Evolutionary conservation across 2,797 vertebrate species (phyloP).

Genomic region (Myripristis murdjan): DNA sequence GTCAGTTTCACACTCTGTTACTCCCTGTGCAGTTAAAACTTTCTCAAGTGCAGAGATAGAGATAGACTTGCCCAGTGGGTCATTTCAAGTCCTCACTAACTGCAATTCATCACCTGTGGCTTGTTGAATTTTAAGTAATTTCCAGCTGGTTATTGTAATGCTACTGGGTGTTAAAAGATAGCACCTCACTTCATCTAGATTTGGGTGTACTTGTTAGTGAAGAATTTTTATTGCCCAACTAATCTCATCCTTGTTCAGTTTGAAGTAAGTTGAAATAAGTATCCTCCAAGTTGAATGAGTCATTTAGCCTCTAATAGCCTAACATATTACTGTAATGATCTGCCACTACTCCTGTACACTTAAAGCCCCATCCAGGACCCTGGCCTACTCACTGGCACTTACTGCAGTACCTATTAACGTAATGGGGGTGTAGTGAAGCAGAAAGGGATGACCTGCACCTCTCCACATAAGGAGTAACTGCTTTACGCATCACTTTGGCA

Average conservation of each 20-base stretch:
- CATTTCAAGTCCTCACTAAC: slow-evolving; percentile 31
- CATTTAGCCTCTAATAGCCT: slow-evolving; percentile 60
- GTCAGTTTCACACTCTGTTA: slow-evolving; percentile 36
- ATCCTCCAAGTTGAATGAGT: slow-evolving; percentile 35
- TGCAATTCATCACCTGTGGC: slow-evolving; percentile 1
- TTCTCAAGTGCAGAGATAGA: slow-evolving; percentile 50
- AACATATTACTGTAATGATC: slow-evolving; percentile 59
- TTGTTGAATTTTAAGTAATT: slow-evolving; percentile 31
- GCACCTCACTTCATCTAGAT: slow-evolving; percentile 15
- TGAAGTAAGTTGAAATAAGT: slow-evolving; percentile 33
- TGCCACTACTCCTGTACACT: slow-evolving; percentile 20
- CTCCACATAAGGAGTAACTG: slow-evolving; percentile 62
- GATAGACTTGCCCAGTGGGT: slow-evolving; percentile 64
- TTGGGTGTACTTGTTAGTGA: slow-evolving; percentile 17
- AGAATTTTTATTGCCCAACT: not conserved
- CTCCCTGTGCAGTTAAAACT: slow-evolving; percentile 31
- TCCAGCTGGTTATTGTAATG: slow-evolving; percentile 9
- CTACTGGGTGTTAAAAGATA: slow-evolving; percentile 17
- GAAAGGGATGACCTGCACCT: slow-evolving; percentile 61
- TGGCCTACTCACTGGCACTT: slow-evolving; percentile 53
- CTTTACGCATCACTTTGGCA: slow-evolving; percentile 43
- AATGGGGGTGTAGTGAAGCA: slow-evolving; percentile 74
- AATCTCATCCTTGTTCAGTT: slow-evolving; percentile 41
- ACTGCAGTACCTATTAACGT: slow-evolving; percentile 66
- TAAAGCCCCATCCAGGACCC: slow-evolving; percentile 55